Evolutionary conservation across 2,113 vertebrate species (phyloP).

Genomic region (Coregonus clupeaformis): DNA sequence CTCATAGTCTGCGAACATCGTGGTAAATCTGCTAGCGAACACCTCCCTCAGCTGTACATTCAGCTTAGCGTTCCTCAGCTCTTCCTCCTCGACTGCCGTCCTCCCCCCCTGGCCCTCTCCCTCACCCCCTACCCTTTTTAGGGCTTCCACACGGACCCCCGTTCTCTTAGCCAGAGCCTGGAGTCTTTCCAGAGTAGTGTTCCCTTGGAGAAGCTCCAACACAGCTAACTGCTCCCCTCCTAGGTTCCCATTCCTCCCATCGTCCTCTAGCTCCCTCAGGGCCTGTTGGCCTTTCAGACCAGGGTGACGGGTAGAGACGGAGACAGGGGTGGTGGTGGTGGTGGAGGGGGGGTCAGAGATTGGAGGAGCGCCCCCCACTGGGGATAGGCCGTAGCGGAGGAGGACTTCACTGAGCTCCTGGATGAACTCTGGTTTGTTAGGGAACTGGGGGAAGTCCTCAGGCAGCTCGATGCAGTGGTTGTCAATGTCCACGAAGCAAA

Average conservation of each 20-base stretch:
- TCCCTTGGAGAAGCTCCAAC: conserved; percentile 85
- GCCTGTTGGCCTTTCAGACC: conserved; percentile 73
- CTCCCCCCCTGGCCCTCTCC: conserved; percentile 36
- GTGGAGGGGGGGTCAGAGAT: conserved; percentile 72
- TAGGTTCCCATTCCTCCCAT: conserved; percentile 86
- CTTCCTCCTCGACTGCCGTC: conserved; percentile 76
- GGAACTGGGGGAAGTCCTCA: conserved; percentile 91
- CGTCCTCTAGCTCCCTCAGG: conserved; percentile 80
- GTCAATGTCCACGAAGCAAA: conserved; percentile 93
- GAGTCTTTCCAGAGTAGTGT: conserved; percentile 82
- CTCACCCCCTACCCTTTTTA: conserved; percentile 57
- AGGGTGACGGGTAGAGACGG: conserved; percentile 70
- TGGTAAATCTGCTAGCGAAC: conserved; percentile 85
- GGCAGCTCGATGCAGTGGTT: conserved; percentile 89
- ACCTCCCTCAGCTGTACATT: conserved; percentile 89
- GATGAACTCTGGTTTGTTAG: conserved; percentile 86
- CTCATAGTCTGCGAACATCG: conserved; percentile 90
- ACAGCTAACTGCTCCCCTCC: conserved; percentile 73
- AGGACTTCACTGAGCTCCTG: conserved; percentile 87
- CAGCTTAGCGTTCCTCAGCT: conserved; percentile 81
- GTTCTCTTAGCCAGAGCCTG: conserved; percentile 85
- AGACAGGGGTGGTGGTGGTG: conserved; percentile 65
- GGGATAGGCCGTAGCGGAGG: conserved; percentile 80
- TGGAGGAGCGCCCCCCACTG: conserved; percentile 68
- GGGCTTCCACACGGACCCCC: conserved; percentile 78